Conservation (phyloP, 2,113 vertebrate genomes). For the Paraplagusia blochii region DNA sequence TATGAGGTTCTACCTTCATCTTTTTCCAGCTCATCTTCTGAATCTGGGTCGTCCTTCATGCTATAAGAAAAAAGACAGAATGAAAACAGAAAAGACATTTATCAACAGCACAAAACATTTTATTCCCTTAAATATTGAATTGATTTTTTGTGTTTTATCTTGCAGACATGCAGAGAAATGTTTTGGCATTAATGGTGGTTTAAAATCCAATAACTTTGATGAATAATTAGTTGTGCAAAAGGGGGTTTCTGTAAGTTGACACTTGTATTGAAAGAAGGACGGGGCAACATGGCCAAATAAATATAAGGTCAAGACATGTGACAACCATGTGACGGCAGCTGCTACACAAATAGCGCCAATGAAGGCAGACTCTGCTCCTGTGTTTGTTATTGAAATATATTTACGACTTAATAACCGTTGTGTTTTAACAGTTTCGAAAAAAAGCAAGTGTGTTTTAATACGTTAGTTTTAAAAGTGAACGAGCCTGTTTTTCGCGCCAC, state of each 20-base stretch:
- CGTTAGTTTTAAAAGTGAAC: too few species aligned
- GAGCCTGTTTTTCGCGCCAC: too few species aligned
- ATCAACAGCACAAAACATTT: neutral
- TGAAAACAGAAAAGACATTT: neutral
- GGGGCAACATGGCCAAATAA: slow-evolving; percentile 27
- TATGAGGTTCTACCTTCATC: slow-evolving; percentile 54
- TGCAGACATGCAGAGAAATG: too few species aligned
- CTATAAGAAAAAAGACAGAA: slow-evolving; percentile 55
- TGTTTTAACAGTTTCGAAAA: too few species aligned
- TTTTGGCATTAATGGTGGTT: too few species aligned
- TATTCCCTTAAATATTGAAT: neutral
- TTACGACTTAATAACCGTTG: too few species aligned
- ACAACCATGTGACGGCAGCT: slow-evolving; percentile 41
- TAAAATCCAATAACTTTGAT: too few species aligned
- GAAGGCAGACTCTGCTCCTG: neutral
- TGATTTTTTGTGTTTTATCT: too few species aligned
- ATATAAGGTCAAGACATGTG: slow-evolving; percentile 39
- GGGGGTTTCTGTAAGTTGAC: neutral
- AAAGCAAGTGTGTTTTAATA: too few species aligned
- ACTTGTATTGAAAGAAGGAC: neutral
- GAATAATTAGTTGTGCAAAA: neutral
- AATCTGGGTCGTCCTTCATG: slow-evolving; percentile 38
- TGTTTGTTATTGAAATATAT: too few species aligned
- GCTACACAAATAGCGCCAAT: slow-evolving; percentile 18
- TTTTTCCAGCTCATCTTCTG: slow-evolving; percentile 42